phyloP scores from a whole-genome alignment of 2,888 invertebrate species.

The Apamea anceps region DNA sequence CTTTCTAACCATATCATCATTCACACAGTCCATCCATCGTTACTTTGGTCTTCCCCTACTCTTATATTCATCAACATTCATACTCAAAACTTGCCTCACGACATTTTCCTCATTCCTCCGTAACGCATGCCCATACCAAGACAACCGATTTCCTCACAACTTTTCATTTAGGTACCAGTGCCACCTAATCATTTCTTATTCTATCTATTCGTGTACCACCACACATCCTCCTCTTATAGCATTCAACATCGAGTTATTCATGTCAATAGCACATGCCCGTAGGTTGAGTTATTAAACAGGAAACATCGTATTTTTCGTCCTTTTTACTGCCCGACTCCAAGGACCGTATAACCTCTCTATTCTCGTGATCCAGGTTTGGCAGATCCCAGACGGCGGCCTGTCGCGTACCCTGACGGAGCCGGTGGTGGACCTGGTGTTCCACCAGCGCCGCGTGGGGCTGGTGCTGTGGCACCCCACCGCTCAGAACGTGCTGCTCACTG shows the following conservation, averaged over 20 bases:
- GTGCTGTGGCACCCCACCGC: slow-evolving; percentile 99
- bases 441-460: slow-evolving; percentile 97
- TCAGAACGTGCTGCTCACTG: slow-evolving; percentile 97
- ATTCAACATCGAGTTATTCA: background rate
- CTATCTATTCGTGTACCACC: too few relatives aligned
- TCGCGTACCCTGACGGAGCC: slow-evolving; percentile 97
- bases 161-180: too few relatives aligned
- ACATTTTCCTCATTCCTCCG: too few relatives aligned
- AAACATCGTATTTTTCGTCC: background rate
- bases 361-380: slow-evolving; percentile 93
- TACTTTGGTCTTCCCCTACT: too few relatives aligned
- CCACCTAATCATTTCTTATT: too few relatives aligned
- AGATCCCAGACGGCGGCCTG: slow-evolving; percentile 97
- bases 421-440: slow-evolving; percentile 97
- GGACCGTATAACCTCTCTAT: background rate
- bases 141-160: too few relatives aligned
- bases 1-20: too few relatives aligned
- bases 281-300: background rate
- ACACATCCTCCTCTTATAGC: too few relatives aligned
- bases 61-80: too few relatives aligned
- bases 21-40: too few relatives aligned
- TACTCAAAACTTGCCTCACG: too few relatives aligned
- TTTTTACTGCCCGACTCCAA: background rate
- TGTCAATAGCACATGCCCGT: background rate
- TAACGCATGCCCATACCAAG: too few relatives aligned